Percentiles rank a stretch among this genome's conserved stretches.
Conservation (phyloP, 2,113 vertebrate genomes). For the Anguilla japonica region DNA sequence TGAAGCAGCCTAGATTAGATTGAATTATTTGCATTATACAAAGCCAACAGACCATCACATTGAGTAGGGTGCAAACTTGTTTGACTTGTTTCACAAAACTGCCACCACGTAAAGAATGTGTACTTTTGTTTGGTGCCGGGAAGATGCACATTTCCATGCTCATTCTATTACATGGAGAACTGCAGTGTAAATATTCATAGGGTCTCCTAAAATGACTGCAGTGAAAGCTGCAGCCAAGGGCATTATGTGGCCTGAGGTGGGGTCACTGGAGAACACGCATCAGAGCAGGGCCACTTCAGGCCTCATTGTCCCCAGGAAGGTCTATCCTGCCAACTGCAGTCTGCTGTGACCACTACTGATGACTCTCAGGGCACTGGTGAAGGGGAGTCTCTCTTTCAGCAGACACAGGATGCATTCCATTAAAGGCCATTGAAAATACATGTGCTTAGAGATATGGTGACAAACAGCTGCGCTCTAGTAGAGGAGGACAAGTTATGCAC, state of each 20-base stretch:
- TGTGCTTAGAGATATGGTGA: neutral
- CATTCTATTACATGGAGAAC: neutral
- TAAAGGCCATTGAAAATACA: conserved; percentile 15
- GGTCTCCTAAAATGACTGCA: neutral
- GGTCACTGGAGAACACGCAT: neutral
- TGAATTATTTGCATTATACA: neutral
- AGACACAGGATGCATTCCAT: neutral
- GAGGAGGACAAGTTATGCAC: neutral
- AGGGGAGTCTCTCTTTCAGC: neutral
- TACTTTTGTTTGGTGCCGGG: neutral
- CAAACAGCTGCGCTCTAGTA: neutral
- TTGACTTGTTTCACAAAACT: neutral
- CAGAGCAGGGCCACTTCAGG: neutral
- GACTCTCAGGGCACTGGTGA: neutral
- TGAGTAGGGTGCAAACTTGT: neutral
- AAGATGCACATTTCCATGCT: neutral
- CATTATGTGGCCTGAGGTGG: neutral
- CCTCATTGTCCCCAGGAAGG: neutral
- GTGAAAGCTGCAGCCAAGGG: neutral
- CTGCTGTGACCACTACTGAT: neutral
- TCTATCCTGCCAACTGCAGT: neutral
- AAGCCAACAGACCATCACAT: neutral
- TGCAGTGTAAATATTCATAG: neutral
- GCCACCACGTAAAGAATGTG: neutral
- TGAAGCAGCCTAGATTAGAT: neutral